These are phyloP conservation scores for Phyllotis vaccarum DNA, from an alignment of 2,797 vertebrate species.

Conservation along the genomic window DNA sequence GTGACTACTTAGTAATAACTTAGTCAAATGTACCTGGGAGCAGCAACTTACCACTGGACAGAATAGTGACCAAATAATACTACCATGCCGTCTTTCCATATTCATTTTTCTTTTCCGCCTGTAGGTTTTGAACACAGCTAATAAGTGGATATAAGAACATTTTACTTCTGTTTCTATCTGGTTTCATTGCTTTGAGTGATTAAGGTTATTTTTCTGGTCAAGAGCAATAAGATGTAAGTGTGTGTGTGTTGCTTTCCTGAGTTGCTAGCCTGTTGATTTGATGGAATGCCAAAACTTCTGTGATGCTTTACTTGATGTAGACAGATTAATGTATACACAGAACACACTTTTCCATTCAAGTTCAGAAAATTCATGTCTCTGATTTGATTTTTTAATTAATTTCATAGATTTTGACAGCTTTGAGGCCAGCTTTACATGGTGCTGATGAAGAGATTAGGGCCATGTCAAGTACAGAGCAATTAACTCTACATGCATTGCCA, in stretches of 20 bases:
- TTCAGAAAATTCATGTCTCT: constrained; percentile 50
- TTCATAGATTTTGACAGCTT: constrained; percentile 50
- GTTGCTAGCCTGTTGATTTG: constrained; percentile 31
- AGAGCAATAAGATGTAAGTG: constrained; percentile 18
- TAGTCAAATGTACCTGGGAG: background rate
- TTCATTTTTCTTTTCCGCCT: background rate
- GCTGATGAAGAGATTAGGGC: background rate
- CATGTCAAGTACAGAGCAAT: constrained; percentile 18
- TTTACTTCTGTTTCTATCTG: constrained; percentile 17
- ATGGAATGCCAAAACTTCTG: constrained; percentile 18
- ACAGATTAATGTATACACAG: constrained; percentile 7
- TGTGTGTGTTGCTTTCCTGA: constrained; percentile 43
- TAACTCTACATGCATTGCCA: constrained; percentile 8
- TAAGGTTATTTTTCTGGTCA: constrained; percentile 41
- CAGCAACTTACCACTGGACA: background rate
- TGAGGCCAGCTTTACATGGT: background rate
- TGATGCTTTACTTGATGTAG: constrained; percentile 42
- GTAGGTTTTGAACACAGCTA: background rate
- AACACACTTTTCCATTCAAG: constrained; percentile 35
- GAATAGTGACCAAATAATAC: background rate
- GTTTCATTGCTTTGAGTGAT: constrained; percentile 47
- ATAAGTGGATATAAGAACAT: background rate
- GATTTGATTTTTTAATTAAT: constrained; percentile 41
- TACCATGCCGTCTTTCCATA: background rate
- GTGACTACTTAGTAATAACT: background rate